Conservation (phyloP, 2,888 invertebrate species). For the Vandiemenella viatica region DNA sequence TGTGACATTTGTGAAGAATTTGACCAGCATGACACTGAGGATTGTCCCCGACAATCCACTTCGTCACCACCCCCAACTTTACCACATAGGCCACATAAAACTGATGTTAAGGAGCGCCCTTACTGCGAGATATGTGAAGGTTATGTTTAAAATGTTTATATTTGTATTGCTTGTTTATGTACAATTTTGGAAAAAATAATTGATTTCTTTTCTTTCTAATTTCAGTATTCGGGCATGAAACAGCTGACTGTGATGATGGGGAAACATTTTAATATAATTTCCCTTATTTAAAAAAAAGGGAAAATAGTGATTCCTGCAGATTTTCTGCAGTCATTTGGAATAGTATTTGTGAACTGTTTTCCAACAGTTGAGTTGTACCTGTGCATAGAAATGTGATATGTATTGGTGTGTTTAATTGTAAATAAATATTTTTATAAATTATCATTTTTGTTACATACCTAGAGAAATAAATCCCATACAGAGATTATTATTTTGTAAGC, state of each 20-base stretch:
- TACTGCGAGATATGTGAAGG: slow-evolving; percentile 92
- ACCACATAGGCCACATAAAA: slow-evolving; percentile 27
- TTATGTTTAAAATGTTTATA: slow-evolving; percentile 27
- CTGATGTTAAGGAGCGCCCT: slow-evolving; percentile 37
- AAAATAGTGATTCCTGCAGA: too few species aligned
- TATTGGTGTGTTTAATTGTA: too few species aligned
- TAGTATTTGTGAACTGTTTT: too few species aligned
- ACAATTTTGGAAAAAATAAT: not conserved
- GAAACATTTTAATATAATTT: slow-evolving; percentile 63
- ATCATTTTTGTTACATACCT: too few species aligned
- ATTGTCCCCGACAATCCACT: slow-evolving; percentile 75
- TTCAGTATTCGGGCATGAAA: slow-evolving; percentile 77
- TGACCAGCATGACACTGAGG: slow-evolving; percentile 93
- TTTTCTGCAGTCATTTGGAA: too few species aligned
- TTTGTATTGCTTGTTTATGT: not conserved
- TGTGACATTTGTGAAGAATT: slow-evolving; percentile 97
- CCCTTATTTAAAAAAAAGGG: too few species aligned
- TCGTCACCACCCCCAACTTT: slow-evolving; percentile 36
- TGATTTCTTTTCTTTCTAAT: slow-evolving; percentile 26
- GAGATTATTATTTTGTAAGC: too few species aligned
- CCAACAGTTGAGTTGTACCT: too few species aligned
- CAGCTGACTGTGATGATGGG: slow-evolving; percentile 72
- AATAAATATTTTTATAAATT: too few species aligned
- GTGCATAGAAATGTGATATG: too few species aligned
- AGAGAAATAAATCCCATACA: too few species aligned